A percentile compares a stretch with the other conserved stretches of the same genome.
These are phyloP conservation scores for Percina caprodes DNA, from an alignment of 2,113 vertebrate species.

Conservation along the genomic window DNA sequence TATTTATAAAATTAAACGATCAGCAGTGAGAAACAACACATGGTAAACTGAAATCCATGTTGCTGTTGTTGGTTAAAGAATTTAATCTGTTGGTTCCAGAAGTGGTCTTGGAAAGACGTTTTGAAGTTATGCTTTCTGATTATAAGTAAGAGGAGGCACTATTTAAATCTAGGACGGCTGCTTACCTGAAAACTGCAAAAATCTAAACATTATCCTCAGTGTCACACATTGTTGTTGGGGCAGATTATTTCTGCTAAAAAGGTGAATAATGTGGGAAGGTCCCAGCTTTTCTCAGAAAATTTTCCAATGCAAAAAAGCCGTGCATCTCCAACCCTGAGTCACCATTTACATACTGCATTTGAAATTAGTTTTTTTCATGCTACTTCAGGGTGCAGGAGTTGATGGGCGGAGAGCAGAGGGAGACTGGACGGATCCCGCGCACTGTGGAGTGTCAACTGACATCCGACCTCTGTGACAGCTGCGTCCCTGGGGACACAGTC, in stretches of 20 bases:
- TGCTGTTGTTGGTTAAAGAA: too few relatives aligned
- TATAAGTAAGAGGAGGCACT: neutral
- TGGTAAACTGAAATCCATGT: too few relatives aligned
- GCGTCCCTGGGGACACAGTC: slow-evolving; percentile 94
- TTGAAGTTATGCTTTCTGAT: neutral
- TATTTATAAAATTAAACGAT: neutral
- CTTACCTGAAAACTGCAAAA: neutral
- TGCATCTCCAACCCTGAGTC: neutral
- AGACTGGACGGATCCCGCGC: slow-evolving; percentile 95
- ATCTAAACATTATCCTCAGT: neutral
- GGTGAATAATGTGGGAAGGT: neutral
- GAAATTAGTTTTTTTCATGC: neutral
- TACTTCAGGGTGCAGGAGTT: slow-evolving; percentile 92
- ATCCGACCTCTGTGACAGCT: slow-evolving; percentile 96
- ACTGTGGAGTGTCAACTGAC: slow-evolving; percentile 95
- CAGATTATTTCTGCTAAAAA: too few relatives aligned
- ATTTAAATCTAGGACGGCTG: neutral
- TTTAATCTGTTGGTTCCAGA: too few relatives aligned
- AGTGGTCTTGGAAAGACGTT: too few relatives aligned
- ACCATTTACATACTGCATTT: neutral
- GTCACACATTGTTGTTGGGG: neutral
- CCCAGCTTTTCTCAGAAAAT: neutral
- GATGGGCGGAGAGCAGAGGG: slow-evolving; percentile 92
- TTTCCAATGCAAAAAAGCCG: neutral
- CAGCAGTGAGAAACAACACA: neutral